phyloP scores from a whole-genome alignment of 2,797 vertebrate genomes.

The Astyanax mexicanus region DNA sequence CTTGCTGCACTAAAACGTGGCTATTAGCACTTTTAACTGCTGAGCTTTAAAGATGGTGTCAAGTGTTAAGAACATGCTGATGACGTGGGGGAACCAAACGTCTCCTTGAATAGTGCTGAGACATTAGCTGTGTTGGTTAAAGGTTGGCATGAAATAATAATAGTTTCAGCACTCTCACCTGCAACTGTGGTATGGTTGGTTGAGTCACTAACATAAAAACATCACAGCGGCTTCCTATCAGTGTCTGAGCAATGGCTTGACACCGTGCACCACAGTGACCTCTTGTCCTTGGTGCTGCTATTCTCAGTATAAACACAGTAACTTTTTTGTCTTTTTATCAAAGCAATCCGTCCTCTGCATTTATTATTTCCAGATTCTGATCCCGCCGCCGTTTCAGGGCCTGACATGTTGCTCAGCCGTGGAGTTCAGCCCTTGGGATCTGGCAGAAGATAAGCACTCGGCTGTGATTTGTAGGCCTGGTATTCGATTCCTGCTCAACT shows the following conservation, averaged over 20 bases:
- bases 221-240: background rate
- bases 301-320: constrained; percentile 50
- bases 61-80: constrained; percentile 47
- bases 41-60: constrained; percentile 52
- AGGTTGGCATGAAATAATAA: constrained; percentile 64
- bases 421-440: constrained; percentile 64
- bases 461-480: constrained; percentile 75
- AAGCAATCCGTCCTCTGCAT: constrained; percentile 54
- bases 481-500: constrained; percentile 72
- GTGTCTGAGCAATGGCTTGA: constrained; percentile 24
- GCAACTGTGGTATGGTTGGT: constrained; percentile 9
- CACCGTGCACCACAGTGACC: constrained; percentile 39
- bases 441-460: constrained; percentile 67
- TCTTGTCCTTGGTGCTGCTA: constrained; percentile 44
- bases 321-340: constrained; percentile 55
- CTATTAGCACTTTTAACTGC: constrained; percentile 67
- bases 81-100: constrained; percentile 47
- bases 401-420: constrained; percentile 56
- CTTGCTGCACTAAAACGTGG: constrained; percentile 62
- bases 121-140: constrained; percentile 22
- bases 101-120: constrained; percentile 45
- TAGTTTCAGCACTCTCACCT: constrained; percentile 62
- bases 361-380: constrained; percentile 66
- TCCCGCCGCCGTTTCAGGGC: constrained; percentile 53
- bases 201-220: constrained; percentile 38